These are phyloP conservation scores for Eclectus roratus DNA, from an alignment of 2,113 vertebrate genomes.

Conservation along the genomic window DNA sequence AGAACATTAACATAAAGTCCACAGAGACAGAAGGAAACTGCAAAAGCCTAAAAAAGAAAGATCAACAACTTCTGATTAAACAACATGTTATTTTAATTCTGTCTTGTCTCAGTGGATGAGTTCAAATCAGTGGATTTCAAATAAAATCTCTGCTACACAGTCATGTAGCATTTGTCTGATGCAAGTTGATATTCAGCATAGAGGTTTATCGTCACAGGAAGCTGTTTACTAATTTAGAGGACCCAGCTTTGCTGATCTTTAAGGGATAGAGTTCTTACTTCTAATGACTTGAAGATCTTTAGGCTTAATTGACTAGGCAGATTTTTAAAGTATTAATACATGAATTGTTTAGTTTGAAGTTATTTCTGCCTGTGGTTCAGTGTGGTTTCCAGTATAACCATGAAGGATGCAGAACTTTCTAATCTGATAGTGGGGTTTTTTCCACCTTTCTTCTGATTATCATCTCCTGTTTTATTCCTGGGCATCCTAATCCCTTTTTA, in stretches of 20 bases:
- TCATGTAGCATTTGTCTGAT: neutral
- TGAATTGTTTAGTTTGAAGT: neutral
- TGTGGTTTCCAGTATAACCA: neutral
- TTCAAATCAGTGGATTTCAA: neutral
- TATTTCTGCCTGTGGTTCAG: neutral
- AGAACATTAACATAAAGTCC: neutral
- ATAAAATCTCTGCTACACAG: neutral
- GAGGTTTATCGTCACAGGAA: neutral
- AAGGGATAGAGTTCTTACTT: neutral
- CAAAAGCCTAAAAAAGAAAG: neutral
- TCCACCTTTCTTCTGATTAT: neutral
- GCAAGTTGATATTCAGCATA: neutral
- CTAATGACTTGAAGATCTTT: constrained; percentile 17
- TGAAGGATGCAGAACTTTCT: neutral
- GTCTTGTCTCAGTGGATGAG: neutral
- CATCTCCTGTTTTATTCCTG: neutral
- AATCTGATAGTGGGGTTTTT: neutral
- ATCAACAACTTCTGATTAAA: constrained; percentile 40
- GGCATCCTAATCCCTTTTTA: neutral
- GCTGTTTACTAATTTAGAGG: neutral
- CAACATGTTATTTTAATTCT: constrained; percentile 20
- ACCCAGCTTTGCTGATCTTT: constrained; percentile 19
- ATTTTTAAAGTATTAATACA: neutral
- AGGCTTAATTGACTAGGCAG: constrained; percentile 8
- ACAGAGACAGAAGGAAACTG: neutral